Percentiles rank a stretch among this genome's conserved stretches.
Conservation (phyloP, 2,797 vertebrate genomes). For the Amblyraja radiata region DNA sequence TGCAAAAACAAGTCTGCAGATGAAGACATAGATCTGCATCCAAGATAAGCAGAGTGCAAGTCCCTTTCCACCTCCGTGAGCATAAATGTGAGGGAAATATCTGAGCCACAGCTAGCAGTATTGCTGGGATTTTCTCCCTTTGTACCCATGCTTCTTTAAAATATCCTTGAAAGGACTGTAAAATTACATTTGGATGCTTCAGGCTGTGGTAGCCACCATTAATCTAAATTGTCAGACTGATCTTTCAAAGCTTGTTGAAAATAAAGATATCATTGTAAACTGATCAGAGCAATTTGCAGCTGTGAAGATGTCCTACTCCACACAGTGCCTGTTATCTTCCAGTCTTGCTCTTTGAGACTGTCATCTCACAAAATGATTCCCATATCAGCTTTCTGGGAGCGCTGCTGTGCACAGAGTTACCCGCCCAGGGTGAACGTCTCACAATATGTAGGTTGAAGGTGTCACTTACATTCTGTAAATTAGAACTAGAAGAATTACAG, state of each 20-base stretch:
- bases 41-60: neutral
- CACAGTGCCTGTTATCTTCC: slow-evolving; percentile 46
- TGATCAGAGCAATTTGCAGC: slow-evolving; percentile 42
- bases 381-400: slow-evolving; percentile 49
- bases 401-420: slow-evolving; percentile 41
- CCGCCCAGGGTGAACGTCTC: slow-evolving; percentile 45
- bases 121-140: neutral
- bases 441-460: slow-evolving; percentile 11
- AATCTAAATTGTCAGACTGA: slow-evolving; percentile 40
- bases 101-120: neutral
- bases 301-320: slow-evolving; percentile 41
- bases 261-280: slow-evolving; percentile 46
- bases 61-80: neutral
- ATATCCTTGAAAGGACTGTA: neutral
- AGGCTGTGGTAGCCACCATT: slow-evolving; percentile 20
- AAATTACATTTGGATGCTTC: slow-evolving; percentile 32
- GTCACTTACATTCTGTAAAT: slow-evolving; percentile 24
- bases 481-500: neutral
- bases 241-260: slow-evolving; percentile 39
- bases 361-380: slow-evolving; percentile 51
- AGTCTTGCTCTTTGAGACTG: slow-evolving; percentile 39
- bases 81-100: neutral
- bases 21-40: neutral
- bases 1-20: neutral
- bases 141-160: slow-evolving; percentile 2